Base-by-base conservation (phyloP, 2,888 invertebrate species). In the Drosophila algonquin region DNA sequence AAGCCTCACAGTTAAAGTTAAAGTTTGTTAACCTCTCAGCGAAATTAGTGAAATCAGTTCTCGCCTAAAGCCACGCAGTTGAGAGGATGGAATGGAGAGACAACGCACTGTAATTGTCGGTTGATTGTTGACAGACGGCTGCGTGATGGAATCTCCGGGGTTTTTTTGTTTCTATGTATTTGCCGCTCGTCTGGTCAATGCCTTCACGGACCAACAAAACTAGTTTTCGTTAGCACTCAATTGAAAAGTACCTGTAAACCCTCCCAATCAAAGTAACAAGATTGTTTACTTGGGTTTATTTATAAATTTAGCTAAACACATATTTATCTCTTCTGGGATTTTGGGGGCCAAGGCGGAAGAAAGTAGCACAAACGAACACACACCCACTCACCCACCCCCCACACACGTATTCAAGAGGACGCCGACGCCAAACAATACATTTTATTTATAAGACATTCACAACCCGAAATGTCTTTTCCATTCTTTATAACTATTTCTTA, bases 181-280 rank as follows among this genome's bases (percentile, higher is more conserved):
- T 27, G 27, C 27, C 27, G 27, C 27, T 1, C 27, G 32, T 40
- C 32, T 16, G 64, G 53, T 12, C 27, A 48, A 32, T 18, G 32
- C 27, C 46, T 8, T 24, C 8, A 7, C 8, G 8, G 30, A 30
- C 2, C 21, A 55, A 72, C 40, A 14, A 83, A 80, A 82, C 86
- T 76, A 80, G 86, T 80, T 83, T 80, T 58, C 6, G 21, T 50
- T 53, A 21, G 27, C 48, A 35, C 52, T 16, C 50, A 63, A 53
- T 45, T 50, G 30, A 63, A 68, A 77, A 71, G 58, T 71, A 67
- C 27, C 3, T n/a, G 18, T 32, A 10, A 30, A 24, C 46, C 21
- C 4, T 5, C 30, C 12, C n/a, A 14, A 51, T 61, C 56, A 53
- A 46, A 46, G 47, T 2, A 51, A 40, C 16, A 10, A 54, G 6